These are phyloP conservation scores for Planococcus citri DNA, from an alignment of 1,140 invertebrate genomes.

Conservation along the genomic window DNA sequence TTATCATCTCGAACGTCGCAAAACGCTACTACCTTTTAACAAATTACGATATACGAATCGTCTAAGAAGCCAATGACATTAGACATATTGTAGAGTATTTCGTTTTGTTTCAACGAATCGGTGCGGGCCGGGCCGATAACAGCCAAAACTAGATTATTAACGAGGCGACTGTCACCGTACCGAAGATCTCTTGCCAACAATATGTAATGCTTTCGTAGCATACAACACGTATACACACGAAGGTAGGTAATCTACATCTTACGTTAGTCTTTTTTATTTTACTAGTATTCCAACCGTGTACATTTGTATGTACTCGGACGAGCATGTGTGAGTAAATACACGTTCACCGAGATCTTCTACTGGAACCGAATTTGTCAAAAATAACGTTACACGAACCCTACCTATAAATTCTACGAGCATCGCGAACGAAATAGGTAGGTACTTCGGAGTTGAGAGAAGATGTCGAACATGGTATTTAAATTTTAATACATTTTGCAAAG, in stretches of 20 bases:
- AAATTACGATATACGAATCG: not conserved
- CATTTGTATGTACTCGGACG: too few species aligned
- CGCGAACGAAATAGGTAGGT: too few species aligned
- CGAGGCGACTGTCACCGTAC: not conserved
- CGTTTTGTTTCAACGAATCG: not conserved
- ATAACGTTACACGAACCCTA: not conserved
- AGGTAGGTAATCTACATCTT: too few species aligned
- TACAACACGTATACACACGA: not conserved
- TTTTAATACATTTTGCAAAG: too few species aligned
- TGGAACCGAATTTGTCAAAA: not conserved
- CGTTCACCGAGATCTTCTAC: not conserved
- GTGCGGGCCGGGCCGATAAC: not conserved
- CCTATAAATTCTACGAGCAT: too few species aligned
- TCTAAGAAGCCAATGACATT: not conserved
- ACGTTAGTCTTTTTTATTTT: too few species aligned
- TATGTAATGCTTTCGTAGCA: not conserved
- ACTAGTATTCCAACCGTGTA: too few species aligned
- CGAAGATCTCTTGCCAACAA: not conserved
- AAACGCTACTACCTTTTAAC: too few species aligned
- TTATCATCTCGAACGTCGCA: too few species aligned
- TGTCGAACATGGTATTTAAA: too few species aligned
- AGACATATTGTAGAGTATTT: not conserved
- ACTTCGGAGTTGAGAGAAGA: too few species aligned
- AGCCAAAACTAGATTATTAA: conserved; percentile 3
- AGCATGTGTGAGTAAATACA: too few species aligned